A percentile compares a stretch with the other conserved stretches of the same genome.
These are phyloP conservation scores for Ips nitidus DNA, from an alignment of 1,140 invertebrate species.

Conservation along the genomic window DNA sequence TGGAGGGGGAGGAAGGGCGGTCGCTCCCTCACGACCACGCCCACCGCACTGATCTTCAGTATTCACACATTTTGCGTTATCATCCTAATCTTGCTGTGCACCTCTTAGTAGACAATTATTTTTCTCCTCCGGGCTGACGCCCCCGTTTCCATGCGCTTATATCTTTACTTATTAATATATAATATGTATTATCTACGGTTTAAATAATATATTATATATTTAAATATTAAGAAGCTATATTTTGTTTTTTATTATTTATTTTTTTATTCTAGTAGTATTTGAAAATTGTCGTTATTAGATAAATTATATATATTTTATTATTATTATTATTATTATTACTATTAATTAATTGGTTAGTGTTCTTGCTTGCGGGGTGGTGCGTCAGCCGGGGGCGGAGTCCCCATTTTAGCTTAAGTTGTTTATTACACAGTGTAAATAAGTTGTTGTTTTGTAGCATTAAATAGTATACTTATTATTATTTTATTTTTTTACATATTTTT, in stretches of 20 bases:
- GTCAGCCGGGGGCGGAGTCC: conserved; percentile 35
- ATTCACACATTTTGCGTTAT: conserved; percentile 36
- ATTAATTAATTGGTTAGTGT: neutral
- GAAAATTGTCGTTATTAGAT: conserved; percentile 50
- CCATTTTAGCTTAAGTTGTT: conserved; percentile 47
- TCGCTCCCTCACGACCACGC: conserved; percentile 15
- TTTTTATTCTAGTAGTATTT: conserved; percentile 49
- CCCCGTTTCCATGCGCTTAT: conserved; percentile 40
- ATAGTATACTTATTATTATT: conserved; percentile 51
- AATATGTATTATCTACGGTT: conserved; percentile 18
- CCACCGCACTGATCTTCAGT: conserved; percentile 41
- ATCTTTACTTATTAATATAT: conserved; percentile 43
- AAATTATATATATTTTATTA: conserved; percentile 52
- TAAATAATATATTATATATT: conserved; percentile 40
- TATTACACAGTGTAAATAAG: conserved; percentile 52
- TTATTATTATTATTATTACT: conserved; percentile 45
- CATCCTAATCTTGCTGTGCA: conserved; percentile 39
- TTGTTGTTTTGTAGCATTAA: conserved; percentile 54
- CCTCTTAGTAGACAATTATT: conserved; percentile 36
- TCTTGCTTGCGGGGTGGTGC: conserved; percentile 32
- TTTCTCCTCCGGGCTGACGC: conserved; percentile 29
- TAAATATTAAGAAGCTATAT: conserved; percentile 48
- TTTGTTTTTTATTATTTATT: conserved; percentile 50
- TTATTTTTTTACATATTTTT: conserved; percentile 56
- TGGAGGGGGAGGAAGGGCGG: too few species aligned